These are phyloP conservation scores for Leucoma salicis DNA, from an alignment of 2,888 invertebrate species.

Conservation along the genomic window DNA sequence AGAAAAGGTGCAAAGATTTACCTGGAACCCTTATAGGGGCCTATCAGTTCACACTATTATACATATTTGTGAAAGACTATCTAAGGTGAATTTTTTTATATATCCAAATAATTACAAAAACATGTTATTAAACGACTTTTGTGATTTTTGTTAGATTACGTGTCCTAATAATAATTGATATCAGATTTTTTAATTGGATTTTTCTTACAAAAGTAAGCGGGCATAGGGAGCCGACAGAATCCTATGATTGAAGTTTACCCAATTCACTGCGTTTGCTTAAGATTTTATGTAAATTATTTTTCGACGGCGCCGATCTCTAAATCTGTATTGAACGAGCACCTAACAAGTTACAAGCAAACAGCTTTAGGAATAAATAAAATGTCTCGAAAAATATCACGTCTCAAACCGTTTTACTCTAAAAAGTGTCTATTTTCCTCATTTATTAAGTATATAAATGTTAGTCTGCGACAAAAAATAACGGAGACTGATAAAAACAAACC, in stretches of 20 bases:
- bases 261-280: slow-evolving; percentile 62
- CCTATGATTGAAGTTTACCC: slow-evolving; percentile 64
- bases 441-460: slow-evolving; percentile 26
- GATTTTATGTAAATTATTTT: slow-evolving; percentile 66
- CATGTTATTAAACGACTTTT: no score
- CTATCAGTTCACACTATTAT: slow-evolving; percentile 64
- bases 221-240: slow-evolving; percentile 35
- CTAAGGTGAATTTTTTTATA: no score
- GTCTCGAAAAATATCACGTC: slow-evolving; percentile 21
- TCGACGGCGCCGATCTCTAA: slow-evolving; percentile 38
- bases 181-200: no score
- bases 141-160: no score
- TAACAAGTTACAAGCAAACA: slow-evolving; percentile 41
- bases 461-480: slow-evolving; percentile 37
- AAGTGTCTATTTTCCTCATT: slow-evolving; percentile 33
- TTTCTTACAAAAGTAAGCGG: no score
- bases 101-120: no score
- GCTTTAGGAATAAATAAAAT: slow-evolving; percentile 38
- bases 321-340: slow-evolving; percentile 37
- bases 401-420: slow-evolving; percentile 28
- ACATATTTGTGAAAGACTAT: no score
- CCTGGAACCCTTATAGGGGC: slow-evolving; percentile 54
- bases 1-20: slow-evolving; percentile 72
- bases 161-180: no score
- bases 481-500: slow-evolving; percentile 46